A percentile compares a stretch with the other conserved stretches of the same genome.
Evolutionary conservation across 2,888 invertebrate species (phyloP).

Genomic region (Ecliptopera silaceata): DNA sequence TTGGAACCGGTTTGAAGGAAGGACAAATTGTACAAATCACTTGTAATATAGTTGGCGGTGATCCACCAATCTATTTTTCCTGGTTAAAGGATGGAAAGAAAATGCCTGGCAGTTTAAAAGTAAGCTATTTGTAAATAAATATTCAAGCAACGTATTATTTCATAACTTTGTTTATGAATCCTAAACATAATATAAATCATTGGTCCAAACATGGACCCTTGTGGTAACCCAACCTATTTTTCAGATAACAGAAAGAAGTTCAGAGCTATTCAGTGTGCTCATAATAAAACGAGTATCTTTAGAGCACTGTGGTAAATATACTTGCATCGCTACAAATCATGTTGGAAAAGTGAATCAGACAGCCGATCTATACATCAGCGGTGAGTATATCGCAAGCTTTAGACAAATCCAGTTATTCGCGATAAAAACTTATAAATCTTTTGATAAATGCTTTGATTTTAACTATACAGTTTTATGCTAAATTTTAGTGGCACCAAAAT

Average conservation of each 20-base stretch:
- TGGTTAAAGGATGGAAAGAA: constrained; percentile 87
- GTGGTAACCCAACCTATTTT: constrained; percentile 37
- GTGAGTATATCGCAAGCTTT: constrained; percentile 62
- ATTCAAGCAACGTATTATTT: background rate
- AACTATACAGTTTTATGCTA: no score
- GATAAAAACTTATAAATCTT: no score
- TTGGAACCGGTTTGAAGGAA: constrained; percentile 91
- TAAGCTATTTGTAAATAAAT: constrained; percentile 50
- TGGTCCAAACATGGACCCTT: constrained; percentile 27
- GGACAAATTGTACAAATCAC: constrained; percentile 93
- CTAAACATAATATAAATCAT: background rate
- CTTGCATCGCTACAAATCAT: constrained; percentile 88
- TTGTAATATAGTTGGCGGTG: constrained; percentile 89
- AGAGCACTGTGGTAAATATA: constrained; percentile 87
- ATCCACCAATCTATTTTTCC: constrained; percentile 87
- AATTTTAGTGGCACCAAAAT: constrained; percentile 88
- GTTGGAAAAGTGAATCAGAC: constrained; percentile 88
- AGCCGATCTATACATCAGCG: constrained; percentile 87
- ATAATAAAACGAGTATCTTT: constrained; percentile 87
- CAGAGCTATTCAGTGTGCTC: constrained; percentile 87
- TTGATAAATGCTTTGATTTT: no score
- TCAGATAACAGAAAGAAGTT: constrained; percentile 86
- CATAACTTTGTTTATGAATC: background rate
- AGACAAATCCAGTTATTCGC: background rate
- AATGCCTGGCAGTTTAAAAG: constrained; percentile 85